Evolutionary conservation across 2,113 vertebrate genomes (phyloP).

Genomic region (Gymnorhina tibicen): DNA sequence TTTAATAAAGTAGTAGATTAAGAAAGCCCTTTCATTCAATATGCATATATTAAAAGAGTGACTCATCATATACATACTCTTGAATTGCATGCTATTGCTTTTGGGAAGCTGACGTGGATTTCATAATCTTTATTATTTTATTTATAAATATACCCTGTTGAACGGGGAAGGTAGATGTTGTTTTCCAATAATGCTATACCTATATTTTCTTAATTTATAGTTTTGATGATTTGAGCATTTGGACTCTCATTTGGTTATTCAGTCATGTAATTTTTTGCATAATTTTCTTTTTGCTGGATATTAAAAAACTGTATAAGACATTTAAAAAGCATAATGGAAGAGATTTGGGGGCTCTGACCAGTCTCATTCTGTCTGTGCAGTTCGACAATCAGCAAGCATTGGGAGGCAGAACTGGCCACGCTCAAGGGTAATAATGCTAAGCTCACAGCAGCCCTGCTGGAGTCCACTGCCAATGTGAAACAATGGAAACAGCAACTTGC

Average conservation of each 20-base stretch:
- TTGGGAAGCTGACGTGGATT: neutral
- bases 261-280: neutral
- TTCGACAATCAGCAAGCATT: constrained; percentile 91
- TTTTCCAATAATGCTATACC: neutral
- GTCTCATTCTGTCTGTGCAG: constrained; percentile 62
- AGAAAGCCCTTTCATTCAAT: neutral
- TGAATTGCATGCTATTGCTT: neutral
- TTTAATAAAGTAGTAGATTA: neutral
- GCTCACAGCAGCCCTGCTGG: constrained; percentile 93
- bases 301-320: neutral
- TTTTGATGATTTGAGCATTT: neutral
- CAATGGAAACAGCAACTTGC: constrained; percentile 99
- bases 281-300: neutral
- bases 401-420: constrained; percentile 96
- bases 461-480: constrained; percentile 98
- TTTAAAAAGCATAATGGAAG: neutral
- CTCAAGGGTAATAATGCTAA: constrained; percentile 98
- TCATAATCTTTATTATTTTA: neutral
- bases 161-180: neutral
- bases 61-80: neutral
- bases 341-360: neutral
- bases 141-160: neutral
- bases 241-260: neutral
- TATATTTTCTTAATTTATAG: neutral
- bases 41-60: neutral